Percentiles rank a stretch among this genome's conserved stretches.
Evolutionary conservation across 2,113 vertebrate species (phyloP).

Genomic region (Crotalus tigris): DNA sequence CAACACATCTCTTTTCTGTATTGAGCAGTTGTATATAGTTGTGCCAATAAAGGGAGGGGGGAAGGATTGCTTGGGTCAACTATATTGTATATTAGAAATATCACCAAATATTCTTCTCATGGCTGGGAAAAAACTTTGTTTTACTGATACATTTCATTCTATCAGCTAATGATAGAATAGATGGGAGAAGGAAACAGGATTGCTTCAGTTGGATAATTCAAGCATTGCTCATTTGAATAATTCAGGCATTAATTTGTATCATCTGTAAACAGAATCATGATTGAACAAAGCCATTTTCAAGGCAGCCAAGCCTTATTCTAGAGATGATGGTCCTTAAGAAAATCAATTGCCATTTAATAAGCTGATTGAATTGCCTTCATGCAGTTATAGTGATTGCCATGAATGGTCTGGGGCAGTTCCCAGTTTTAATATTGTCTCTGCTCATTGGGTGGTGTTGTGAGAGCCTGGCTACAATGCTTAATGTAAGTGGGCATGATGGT

Average conservation of each 20-base stretch:
- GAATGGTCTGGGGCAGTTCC: background rate
- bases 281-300: constrained; percentile 22
- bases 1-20: background rate
- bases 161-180: constrained; percentile 34
- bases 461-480: background rate
- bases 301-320: background rate
- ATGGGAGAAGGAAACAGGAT: constrained; percentile 11
- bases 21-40: constrained; percentile 19
- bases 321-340: constrained; percentile 3
- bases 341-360: constrained; percentile 30
- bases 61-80: constrained; percentile 28
- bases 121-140: constrained; percentile 44
- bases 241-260: constrained; percentile 2
- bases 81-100: constrained; percentile 35
- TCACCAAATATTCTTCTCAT: constrained; percentile 34
- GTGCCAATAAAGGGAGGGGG: constrained; percentile 24
- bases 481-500: background rate
- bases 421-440: background rate
- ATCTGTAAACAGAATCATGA: constrained; percentile 22
- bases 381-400: constrained; percentile 11
- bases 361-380: background rate
- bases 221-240: constrained; percentile 28
- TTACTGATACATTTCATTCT: constrained; percentile 49
- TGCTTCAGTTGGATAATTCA: background rate
- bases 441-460: background rate